A percentile compares a stretch with the other conserved stretches of the same genome.
Conservation (phyloP, 1,140 invertebrate species). For the Cherax destructor region DNA sequence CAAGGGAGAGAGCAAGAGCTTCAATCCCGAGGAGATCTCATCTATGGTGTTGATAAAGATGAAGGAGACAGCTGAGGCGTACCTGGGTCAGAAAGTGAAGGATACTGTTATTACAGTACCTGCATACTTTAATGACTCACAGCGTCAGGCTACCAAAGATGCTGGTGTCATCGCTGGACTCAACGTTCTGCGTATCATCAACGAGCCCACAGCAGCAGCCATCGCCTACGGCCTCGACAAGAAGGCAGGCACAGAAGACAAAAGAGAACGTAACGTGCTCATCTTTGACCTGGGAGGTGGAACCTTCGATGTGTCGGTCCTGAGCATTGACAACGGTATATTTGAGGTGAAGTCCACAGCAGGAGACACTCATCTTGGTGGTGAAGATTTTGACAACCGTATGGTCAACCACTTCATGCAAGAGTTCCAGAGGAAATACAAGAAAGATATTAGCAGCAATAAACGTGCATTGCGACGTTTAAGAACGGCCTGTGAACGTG, state of each 20-base stretch:
- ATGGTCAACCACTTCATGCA: slow-evolving; percentile 22
- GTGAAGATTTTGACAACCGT: slow-evolving; percentile 26
- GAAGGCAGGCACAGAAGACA: not conserved
- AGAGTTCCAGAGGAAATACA: slow-evolving; percentile 26
- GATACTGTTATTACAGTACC: slow-evolving; percentile 26
- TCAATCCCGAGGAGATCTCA: slow-evolving; percentile 28
- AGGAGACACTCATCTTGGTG: slow-evolving; percentile 11
- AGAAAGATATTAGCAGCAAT: slow-evolving; percentile 18
- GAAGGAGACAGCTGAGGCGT: slow-evolving; percentile 30
- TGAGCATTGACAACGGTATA: slow-evolving; percentile 22
- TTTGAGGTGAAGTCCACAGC: slow-evolving; percentile 35
- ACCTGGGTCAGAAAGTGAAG: slow-evolving; percentile 13
- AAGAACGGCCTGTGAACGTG: slow-evolving; percentile 22
- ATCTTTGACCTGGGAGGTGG: slow-evolving; percentile 29
- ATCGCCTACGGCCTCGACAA: slow-evolving; percentile 37
- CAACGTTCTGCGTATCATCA: slow-evolving; percentile 29
- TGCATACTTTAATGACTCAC: slow-evolving; percentile 34
- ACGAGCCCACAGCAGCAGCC: slow-evolving; percentile 31
- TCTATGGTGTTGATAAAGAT: slow-evolving; percentile 38
- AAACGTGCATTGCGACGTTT: slow-evolving; percentile 6
- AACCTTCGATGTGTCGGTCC: slow-evolving; percentile 24
- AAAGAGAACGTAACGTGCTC: slow-evolving; percentile 77
- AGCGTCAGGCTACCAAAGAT: slow-evolving; percentile 33
- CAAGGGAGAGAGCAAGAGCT: slow-evolving; percentile 22
- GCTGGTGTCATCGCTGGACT: slow-evolving; percentile 17